Evolutionary conservation across 2,797 vertebrate species (phyloP), one percentile per base, ranked within the genome.

Genomic region (Tenualosa thibaudeaui): DNA sequence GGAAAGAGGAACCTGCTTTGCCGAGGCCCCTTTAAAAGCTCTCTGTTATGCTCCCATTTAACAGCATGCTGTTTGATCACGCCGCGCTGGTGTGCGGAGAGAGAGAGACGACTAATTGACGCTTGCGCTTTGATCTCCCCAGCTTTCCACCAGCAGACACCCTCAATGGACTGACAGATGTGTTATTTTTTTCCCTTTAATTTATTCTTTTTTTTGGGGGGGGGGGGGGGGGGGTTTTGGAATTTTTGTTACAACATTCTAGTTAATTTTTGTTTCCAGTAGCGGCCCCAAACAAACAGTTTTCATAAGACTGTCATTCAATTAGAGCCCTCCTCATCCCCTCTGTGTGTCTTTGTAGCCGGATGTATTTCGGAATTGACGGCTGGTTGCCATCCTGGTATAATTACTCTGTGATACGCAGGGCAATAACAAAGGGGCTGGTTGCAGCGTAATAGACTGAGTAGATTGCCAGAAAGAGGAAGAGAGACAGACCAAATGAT

Each of bases 401-500:
- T 78, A 78, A 78, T 78, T 78, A 78, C 40, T n/a, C 71, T 2
- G 15, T 15, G 40, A 46, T 46, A 2, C 19, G 71, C 54, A 5
- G 6, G 71, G 71, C 71, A 46, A 22, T 46, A 78, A 78, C 71
- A 46, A 78, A 78, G 22, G 15, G 12, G 71, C 40, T 40, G 71
- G 71, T 78, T 46, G 17, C 37, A 7, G 15, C 40, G 37, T 78
- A 78, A 78, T 43, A 5, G 71, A 78, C 17, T 19, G 71, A 40
- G 71, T 40, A 43, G 37, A 43, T 78, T 78, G 71, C 37, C 71
- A 78, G 19, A 0, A 1, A 46, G 17, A 78, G 71, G 71, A 43
- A 78, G 71, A 78, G 71, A 78, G 71, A 46, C 71, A 78, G 71
- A 78, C 71, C 71, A 78, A 78, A 78, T 78, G 71, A 78, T 78